Evolutionary conservation across 2,113 vertebrate genomes (phyloP).

Genomic region (Atrichornis clamosus): DNA sequence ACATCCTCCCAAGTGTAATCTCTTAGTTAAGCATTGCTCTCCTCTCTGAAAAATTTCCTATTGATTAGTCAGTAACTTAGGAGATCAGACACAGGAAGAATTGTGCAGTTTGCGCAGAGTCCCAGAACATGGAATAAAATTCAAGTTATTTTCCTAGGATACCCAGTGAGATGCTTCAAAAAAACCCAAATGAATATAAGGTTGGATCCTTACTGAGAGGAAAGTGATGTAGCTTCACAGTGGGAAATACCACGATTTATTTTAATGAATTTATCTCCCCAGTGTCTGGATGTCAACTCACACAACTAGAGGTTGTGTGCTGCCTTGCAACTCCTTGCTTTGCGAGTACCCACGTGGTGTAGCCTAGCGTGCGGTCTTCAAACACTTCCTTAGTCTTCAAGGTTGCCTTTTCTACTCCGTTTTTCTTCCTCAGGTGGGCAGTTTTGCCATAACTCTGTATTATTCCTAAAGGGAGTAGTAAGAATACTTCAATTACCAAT

Average conservation of each 20-base stretch:
- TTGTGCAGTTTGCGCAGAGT: background rate
- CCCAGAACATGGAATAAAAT: background rate
- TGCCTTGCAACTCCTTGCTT: background rate
- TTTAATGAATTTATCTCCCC: background rate
- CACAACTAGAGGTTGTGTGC: background rate
- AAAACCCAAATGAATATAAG: background rate
- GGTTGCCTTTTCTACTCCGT: background rate
- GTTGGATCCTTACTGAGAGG: background rate
- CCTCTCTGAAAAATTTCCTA: background rate
- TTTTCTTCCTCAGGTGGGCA: background rate
- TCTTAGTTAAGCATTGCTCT: background rate
- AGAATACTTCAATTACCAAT: background rate
- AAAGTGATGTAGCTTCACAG: background rate
- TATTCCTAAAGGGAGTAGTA: background rate
- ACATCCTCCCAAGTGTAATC: background rate
- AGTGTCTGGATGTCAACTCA: background rate
- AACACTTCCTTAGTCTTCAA: background rate
- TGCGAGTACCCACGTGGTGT: fast-evolving
- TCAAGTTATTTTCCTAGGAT: background rate
- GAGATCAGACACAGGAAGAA: background rate
- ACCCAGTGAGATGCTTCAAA: background rate
- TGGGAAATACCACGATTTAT: background rate
- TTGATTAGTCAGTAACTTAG: background rate
- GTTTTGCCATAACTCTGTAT: background rate
- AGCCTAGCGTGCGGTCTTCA: background rate